A percentile compares a stretch with the other conserved stretches of the same genome.
Evolutionary conservation across 1,140 invertebrate species (phyloP).

Genomic region (Microvelia longipes): DNA sequence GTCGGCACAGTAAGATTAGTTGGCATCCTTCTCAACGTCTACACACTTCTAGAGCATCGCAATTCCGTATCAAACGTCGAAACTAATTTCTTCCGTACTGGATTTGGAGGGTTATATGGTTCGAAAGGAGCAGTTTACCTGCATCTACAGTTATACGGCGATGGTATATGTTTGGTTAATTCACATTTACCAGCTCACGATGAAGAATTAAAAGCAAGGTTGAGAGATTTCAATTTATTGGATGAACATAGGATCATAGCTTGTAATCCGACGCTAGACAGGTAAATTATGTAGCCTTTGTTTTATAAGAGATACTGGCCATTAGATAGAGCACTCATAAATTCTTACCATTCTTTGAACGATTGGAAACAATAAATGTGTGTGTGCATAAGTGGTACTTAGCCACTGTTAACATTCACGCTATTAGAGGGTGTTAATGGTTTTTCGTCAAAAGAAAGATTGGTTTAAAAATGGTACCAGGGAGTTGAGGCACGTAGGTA

Average conservation of each 20-base stretch:
- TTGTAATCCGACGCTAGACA: not conserved
- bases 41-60: not conserved
- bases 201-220: not conserved
- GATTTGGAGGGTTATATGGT: constrained; percentile 2
- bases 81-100: not conserved
- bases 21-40: constrained; percentile 5
- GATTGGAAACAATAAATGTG: no score
- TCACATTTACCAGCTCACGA: constrained; percentile 3
- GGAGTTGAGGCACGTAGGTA: no score
- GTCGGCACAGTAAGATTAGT: constrained; percentile 3
- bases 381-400: no score
- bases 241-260: not conserved
- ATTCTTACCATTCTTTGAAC: no score
- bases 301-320: no score
- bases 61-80: not conserved
- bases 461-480: no score
- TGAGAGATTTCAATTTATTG: not conserved
- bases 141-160: not conserved
- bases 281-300: not conserved
- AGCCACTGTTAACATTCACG: no score
- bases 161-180: not conserved
- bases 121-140: not conserved
- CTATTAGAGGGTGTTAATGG: no score
- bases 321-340: no score
- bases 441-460: no score